Conservation (phyloP, 2,113 vertebrate genomes). For the Sinocyclocheilus rhinocerous region DNA sequence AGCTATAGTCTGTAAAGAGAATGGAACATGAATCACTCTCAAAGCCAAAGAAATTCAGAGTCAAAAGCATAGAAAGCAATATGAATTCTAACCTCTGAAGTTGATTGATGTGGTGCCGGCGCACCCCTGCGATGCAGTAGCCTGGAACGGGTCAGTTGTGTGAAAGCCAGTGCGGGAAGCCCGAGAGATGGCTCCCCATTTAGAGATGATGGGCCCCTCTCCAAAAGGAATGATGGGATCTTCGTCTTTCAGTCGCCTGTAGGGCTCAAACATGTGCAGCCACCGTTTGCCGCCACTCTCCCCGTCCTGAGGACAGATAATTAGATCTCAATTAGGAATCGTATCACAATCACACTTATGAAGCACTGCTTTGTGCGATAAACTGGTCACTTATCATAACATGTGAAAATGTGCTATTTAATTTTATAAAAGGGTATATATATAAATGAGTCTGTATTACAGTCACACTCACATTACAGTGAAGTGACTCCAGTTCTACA, state of each 20-base stretch:
- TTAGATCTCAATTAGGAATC: neutral
- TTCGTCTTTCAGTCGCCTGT: conserved; percentile 89
- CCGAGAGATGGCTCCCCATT: conserved; percentile 96
- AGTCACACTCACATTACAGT: neutral
- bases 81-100: conserved; percentile 81
- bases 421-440: neutral
- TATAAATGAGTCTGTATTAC: too few relatives aligned
- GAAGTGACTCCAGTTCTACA: neutral
- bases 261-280: conserved; percentile 87
- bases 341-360: neutral
- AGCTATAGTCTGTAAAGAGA: conserved; percentile 82
- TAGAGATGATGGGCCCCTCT: conserved; percentile 95
- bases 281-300: conserved; percentile 84
- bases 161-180: conserved; percentile 92
- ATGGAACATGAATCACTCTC: conserved; percentile 15
- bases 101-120: conserved; percentile 89
- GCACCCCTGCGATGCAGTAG: conserved; percentile 91
- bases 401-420: neutral
- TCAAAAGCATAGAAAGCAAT: neutral
- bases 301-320: conserved; percentile 73
- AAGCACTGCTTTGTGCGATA: neutral
- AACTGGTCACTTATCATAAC: neutral
- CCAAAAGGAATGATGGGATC: conserved; percentile 97
- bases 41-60: neutral
- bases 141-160: conserved; percentile 92